Conservation (phyloP, 2,888 invertebrate species). For the Blastobasis adustella region DNA sequence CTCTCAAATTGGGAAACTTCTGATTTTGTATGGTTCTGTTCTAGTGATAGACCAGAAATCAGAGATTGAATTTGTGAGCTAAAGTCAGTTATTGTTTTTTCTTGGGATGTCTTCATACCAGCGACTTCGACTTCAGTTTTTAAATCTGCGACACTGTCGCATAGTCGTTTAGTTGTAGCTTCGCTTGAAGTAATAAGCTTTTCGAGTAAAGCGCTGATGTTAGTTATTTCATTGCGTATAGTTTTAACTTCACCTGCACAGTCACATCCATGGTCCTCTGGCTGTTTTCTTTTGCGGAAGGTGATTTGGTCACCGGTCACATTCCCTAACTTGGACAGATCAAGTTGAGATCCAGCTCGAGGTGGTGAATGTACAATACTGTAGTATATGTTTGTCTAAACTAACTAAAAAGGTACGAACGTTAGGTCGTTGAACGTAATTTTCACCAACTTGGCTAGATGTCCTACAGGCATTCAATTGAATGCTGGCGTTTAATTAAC, state of each 20-base stretch:
- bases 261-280: not conserved
- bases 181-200: not conserved
- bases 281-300: not conserved
- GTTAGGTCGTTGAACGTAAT: no score
- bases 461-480: no score
- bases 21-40: conserved; percentile 1
- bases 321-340: not conserved
- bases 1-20: not conserved
- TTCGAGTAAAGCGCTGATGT: not conserved
- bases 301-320: not conserved
- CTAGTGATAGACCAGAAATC: not conserved
- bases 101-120: not conserved
- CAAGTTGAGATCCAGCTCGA: not conserved
- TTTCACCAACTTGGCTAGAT: no score
- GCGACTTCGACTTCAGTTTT: not conserved
- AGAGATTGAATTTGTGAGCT: not conserved
- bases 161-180: not conserved
- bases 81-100: not conserved
- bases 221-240: not conserved
- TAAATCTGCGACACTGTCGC: not conserved
- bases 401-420: no score
- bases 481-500: no score
- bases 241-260: not conserved
- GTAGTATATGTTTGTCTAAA: no score
- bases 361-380: not conserved